These are phyloP conservation scores for Botia kubotai DNA, from an alignment of 2,797 vertebrate species.

Conservation along the genomic window DNA sequence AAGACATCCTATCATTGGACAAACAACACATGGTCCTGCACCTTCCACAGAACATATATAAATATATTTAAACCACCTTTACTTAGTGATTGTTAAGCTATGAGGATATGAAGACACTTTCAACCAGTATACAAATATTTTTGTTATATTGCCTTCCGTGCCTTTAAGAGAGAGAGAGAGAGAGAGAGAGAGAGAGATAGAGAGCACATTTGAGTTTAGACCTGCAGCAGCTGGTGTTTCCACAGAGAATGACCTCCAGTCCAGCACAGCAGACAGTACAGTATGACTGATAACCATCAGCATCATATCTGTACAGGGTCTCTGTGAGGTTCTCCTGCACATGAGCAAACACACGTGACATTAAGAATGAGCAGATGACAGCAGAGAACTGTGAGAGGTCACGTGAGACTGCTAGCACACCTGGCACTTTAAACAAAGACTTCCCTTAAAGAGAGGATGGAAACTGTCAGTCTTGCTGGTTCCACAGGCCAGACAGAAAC, in stretches of 20 bases:
- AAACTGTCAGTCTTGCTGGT: constrained; percentile 61
- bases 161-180: no score
- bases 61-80: no score
- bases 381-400: no score
- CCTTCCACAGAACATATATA: no score
- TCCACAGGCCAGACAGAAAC: constrained; percentile 81
- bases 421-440: constrained; percentile 82
- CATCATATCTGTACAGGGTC: constrained; percentile 81
- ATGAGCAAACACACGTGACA: constrained; percentile 15
- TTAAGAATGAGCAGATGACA: background rate
- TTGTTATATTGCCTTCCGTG: no score
- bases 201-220: constrained; percentile 53
- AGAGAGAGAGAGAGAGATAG: no score
- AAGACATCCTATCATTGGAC: no score
- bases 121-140: no score
- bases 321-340: constrained; percentile 79
- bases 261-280: constrained; percentile 82
- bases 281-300: constrained; percentile 84
- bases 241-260: constrained; percentile 79
- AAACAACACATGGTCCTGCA: no score
- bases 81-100: no score
- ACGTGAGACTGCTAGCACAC: constrained; percentile 62
- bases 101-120: no score
- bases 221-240: constrained; percentile 83
- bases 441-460: constrained; percentile 81